Percentiles rank a stretch among this genome's conserved stretches.
Evolutionary conservation across 2,797 vertebrate genomes (phyloP).

Genomic region (Florisuga fusca): DNA sequence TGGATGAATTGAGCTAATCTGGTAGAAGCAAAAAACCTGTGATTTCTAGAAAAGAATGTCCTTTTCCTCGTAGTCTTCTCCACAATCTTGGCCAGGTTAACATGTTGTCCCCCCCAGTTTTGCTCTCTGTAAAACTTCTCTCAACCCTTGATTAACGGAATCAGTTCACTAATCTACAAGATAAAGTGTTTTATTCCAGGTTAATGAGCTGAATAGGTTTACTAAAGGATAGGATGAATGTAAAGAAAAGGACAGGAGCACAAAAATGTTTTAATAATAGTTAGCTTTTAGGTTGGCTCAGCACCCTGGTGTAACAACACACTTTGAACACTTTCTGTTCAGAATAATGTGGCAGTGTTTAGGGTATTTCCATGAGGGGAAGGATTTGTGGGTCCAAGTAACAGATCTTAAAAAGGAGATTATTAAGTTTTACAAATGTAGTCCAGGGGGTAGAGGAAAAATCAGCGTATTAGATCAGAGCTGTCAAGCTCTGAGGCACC

Average conservation of each 20-base stretch:
- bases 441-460: not conserved
- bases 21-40: not conserved
- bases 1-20: not conserved
- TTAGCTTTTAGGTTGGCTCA: not conserved
- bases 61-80: not conserved
- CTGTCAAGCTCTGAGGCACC: not conserved
- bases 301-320: not conserved
- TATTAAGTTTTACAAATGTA: not conserved
- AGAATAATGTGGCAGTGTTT: not conserved
- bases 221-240: not conserved
- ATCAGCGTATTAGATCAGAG: not conserved
- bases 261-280: not conserved
- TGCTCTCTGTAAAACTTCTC: not conserved
- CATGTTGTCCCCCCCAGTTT: not conserved
- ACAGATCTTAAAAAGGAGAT: not conserved
- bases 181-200: not conserved
- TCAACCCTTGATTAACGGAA: not conserved
- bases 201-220: not conserved
- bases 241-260: not conserved
- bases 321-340: not conserved
- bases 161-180: not conserved
- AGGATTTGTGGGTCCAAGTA: not conserved
- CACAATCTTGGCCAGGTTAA: not conserved
- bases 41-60: not conserved
- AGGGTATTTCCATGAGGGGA: not conserved